A percentile compares a stretch with the other conserved stretches of the same genome.
Evolutionary conservation across 92 coral and sea anemone genomes (phyloP).

Genomic region (Palythoa caribaeorum): DNA sequence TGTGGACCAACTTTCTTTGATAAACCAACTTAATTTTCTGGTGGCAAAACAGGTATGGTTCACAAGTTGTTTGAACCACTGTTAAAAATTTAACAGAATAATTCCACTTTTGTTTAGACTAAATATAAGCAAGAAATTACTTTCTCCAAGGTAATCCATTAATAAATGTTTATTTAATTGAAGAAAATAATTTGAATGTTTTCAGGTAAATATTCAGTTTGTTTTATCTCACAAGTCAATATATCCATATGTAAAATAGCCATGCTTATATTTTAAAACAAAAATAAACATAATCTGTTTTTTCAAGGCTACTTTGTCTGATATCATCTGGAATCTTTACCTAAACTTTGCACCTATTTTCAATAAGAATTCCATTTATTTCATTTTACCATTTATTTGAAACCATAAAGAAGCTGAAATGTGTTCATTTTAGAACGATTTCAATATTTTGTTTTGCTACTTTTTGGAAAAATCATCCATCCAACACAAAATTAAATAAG

Average conservation of each 20-base stretch:
- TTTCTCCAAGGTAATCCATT: too few relatives aligned
- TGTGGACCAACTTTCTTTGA: conserved; percentile 6
- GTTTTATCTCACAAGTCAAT: not conserved
- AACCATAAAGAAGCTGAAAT: not conserved
- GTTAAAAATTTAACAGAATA: conserved; percentile 26
- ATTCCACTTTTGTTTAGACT: not conserved
- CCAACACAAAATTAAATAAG: not conserved
- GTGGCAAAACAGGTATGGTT: conserved; percentile 32
- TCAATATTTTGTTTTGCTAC: not conserved
- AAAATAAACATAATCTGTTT: conserved; percentile 7
- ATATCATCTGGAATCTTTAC: not conserved
- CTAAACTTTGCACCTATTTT: not conserved
- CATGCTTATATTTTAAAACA: not conserved
- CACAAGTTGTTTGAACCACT: not conserved
- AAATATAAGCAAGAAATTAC: not conserved
- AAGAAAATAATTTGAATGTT: not conserved
- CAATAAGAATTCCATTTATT: not conserved
- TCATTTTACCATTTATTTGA: not conserved
- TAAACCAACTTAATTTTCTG: conserved; percentile 20
- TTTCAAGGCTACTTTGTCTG: not conserved
- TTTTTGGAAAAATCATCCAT: not conserved
- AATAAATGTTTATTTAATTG: too few relatives aligned
- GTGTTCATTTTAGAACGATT: not conserved
- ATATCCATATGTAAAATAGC: too few relatives aligned
- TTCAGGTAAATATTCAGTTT: not conserved